Percentiles rank a stretch among this genome's conserved stretches.
Conservation (phyloP, 2,113 vertebrate genomes). For the Calypte anna region DNA sequence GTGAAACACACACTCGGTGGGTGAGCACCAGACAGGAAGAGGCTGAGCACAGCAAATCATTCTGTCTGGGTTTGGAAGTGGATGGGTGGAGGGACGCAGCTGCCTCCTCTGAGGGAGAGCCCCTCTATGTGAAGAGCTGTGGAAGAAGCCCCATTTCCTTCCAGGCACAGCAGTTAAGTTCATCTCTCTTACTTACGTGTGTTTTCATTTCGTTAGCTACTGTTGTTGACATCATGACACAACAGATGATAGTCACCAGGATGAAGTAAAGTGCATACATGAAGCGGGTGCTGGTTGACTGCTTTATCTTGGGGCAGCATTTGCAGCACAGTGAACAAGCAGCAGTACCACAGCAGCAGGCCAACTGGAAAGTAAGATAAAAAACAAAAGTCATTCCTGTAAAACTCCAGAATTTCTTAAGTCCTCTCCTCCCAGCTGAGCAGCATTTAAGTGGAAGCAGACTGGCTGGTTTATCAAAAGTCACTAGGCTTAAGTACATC, state of each 20-base stretch:
- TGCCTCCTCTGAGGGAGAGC: rapidly evolving
- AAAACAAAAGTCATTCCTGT: neutral
- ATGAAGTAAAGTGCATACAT: slow-evolving; percentile 97
- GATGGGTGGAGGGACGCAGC: rapidly evolving
- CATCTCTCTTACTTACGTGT: slow-evolving; percentile 78
- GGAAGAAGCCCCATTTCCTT: neutral
- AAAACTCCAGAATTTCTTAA: neutral
- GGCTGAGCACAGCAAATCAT: neutral
- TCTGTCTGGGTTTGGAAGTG: neutral
- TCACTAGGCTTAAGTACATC: neutral
- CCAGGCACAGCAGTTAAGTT: neutral
- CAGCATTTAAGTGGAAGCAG: neutral
- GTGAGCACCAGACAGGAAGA: neutral
- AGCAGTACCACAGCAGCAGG: slow-evolving; percentile 92
- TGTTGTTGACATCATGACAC: slow-evolving; percentile 93
- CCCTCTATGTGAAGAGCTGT: neutral
- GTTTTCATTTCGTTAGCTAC: slow-evolving; percentile 81
- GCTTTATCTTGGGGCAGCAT: slow-evolving; percentile 94
- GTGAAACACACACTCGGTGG: neutral
- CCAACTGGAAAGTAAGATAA: slow-evolving; percentile 82
- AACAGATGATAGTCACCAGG: slow-evolving; percentile 88
- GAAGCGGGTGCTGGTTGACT: slow-evolving; percentile 92
- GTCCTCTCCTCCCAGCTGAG: neutral
- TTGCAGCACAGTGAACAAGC: slow-evolving; percentile 91
- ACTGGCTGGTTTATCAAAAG: neutral